A percentile compares a stretch with the other conserved stretches of the same genome.
These are phyloP conservation scores for Dicrostonyx torquatus DNA, from an alignment of 2,797 vertebrate species.

Conservation along the genomic window DNA sequence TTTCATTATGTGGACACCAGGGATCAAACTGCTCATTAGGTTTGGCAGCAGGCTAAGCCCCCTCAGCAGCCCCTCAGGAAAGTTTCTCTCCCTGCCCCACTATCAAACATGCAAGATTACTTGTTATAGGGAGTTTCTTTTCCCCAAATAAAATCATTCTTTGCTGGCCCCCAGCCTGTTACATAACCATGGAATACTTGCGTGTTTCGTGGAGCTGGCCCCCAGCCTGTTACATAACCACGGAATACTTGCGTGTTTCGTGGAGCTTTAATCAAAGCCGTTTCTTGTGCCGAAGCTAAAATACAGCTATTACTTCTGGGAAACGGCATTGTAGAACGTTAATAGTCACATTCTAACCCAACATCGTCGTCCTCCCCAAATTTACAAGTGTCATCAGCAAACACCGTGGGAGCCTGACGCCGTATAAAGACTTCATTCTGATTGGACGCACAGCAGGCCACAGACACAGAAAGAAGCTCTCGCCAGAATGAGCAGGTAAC, in stretches of 20 bases:
- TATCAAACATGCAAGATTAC: slow-evolving; percentile 31
- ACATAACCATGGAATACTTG: slow-evolving; percentile 58
- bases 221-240: slow-evolving; percentile 42
- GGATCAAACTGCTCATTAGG: not conserved
- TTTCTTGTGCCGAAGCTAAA: slow-evolving; percentile 52
- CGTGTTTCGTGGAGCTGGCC: not conserved
- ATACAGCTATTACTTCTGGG: slow-evolving; percentile 66
- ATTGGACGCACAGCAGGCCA: slow-evolving; percentile 74
- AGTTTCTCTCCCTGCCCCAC: not conserved
- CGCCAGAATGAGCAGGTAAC: slow-evolving; percentile 54
- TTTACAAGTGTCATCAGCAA: slow-evolving; percentile 75
- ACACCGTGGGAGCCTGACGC: slow-evolving; percentile 47
- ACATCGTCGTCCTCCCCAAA: slow-evolving; percentile 63
- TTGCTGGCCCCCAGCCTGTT: slow-evolving; percentile 53
- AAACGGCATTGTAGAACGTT: slow-evolving; percentile 54
- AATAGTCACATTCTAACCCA: slow-evolving; percentile 79
- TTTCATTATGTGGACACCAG: not conserved
- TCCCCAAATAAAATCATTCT: not conserved
- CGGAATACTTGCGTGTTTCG: slow-evolving; percentile 61
- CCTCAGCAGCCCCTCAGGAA: not conserved
- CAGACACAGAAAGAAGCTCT: slow-evolving; percentile 64
- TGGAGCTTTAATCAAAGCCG: slow-evolving; percentile 58
- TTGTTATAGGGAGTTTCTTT: slow-evolving; percentile 61
- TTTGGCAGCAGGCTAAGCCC: not conserved
- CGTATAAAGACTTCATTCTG: slow-evolving; percentile 67